These are phyloP conservation scores for Rousettus madagascariensis DNA, from an alignment of 2,797 vertebrate species.

Conservation along the genomic window DNA sequence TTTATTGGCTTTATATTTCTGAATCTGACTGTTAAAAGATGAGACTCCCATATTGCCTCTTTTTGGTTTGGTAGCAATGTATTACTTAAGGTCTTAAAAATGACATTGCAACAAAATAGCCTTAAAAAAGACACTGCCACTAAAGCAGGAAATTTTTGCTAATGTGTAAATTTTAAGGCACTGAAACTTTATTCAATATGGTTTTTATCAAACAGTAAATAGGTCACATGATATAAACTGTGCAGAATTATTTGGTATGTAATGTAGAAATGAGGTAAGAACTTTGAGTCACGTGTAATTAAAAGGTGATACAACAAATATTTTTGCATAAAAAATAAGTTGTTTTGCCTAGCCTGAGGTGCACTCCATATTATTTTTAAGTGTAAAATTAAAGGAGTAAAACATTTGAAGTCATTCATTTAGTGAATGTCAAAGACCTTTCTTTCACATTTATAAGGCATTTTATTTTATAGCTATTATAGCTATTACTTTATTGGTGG, in stretches of 20 bases:
- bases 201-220: neutral
- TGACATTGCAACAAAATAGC: neutral
- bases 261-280: neutral
- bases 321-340: neutral
- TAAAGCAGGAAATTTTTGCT: neutral
- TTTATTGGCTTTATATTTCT: neutral
- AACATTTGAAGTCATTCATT: neutral
- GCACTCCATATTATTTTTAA: neutral
- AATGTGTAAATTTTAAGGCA: neutral
- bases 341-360: neutral
- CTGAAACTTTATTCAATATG: neutral
- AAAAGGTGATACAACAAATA: neutral
- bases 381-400: neutral
- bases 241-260: neutral
- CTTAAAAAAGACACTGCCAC: neutral
- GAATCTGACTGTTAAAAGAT: neutral
- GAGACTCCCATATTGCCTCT: neutral
- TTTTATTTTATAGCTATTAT: neutral
- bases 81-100: neutral
- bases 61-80: neutral
- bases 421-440: neutral
- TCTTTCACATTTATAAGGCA: neutral
- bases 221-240: neutral
- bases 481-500: neutral
- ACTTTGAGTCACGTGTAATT: neutral